A percentile compares a stretch with the other conserved stretches of the same genome.
Conservation (phyloP, 2,797 vertebrate species). For the Pipistrellus kuhlii region DNA sequence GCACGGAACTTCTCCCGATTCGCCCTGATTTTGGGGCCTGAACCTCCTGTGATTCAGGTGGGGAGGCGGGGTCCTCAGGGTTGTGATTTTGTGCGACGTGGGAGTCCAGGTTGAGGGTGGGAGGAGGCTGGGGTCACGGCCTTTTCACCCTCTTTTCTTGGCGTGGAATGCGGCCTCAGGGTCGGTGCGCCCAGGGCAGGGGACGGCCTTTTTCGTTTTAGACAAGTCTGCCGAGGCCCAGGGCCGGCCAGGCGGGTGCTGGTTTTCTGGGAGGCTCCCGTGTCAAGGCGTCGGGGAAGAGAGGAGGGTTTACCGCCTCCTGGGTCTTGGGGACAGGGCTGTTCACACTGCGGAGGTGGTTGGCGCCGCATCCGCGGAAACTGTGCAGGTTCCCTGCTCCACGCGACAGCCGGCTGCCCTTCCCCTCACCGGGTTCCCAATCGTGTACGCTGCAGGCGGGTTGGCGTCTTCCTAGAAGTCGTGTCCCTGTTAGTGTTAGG, state of each 20-base stretch:
- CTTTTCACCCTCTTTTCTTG: neutral
- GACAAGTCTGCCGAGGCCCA: neutral
- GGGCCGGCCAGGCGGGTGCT: neutral
- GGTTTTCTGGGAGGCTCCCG: neutral
- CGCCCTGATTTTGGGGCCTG: neutral
- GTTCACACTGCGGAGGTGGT: neutral
- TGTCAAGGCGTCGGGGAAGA: neutral
- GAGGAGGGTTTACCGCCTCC: neutral
- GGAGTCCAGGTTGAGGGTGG: neutral
- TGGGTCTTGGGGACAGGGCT: neutral
- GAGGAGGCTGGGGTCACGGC: neutral
- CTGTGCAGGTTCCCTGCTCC: neutral
- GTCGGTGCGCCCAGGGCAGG: neutral
- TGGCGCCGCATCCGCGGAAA: neutral
- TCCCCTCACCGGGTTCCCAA: neutral
- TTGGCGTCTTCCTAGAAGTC: constrained; percentile 7
- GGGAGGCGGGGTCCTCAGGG: neutral
- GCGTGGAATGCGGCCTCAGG: neutral
- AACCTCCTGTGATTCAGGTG: neutral
- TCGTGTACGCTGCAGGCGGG: constrained; percentile 66
- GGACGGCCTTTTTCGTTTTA: constrained; percentile 64
- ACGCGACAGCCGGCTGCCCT: neutral
- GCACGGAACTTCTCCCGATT: neutral
- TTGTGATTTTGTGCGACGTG: constrained; percentile 5
- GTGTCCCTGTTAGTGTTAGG: constrained; percentile 10